These are phyloP conservation scores for Cydia pomonella DNA, from an alignment of 1,140 invertebrate genomes.

Conservation along the genomic window DNA sequence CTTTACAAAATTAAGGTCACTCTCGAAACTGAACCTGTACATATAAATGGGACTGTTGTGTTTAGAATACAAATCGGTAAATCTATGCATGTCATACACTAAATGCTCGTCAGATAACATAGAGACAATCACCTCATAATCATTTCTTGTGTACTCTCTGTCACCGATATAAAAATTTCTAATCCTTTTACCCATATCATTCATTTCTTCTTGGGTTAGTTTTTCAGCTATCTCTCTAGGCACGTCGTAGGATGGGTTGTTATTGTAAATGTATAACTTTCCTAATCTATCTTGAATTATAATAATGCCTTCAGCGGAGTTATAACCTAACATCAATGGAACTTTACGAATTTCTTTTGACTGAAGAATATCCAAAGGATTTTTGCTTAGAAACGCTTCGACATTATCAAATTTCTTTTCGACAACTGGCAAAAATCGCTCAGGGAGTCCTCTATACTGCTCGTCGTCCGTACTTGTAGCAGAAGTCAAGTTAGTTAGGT, in stretches of 20 bases:
- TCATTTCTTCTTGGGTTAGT: constrained; percentile 50
- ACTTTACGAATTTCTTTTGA: constrained; percentile 77
- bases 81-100: constrained; percentile 64
- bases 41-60: constrained; percentile 67
- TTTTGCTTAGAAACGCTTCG: constrained; percentile 65
- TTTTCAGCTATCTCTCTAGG: constrained; percentile 60
- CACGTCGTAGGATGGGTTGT: constrained; percentile 61
- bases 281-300: constrained; percentile 55
- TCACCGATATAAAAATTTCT: constrained; percentile 77
- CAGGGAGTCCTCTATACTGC: constrained; percentile 67
- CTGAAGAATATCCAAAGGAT: constrained; percentile 62
- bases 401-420: constrained; percentile 68
- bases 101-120: constrained; percentile 73
- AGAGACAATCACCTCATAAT: constrained; percentile 54
- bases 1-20: constrained; percentile 69
- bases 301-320: constrained; percentile 80
- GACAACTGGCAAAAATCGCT: constrained; percentile 69
- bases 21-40: constrained; percentile 77
- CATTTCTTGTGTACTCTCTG: constrained; percentile 56
- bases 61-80: constrained; percentile 59
- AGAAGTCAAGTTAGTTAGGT: constrained; percentile 62
- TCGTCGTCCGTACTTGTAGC: constrained; percentile 58
- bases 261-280: constrained; percentile 59
- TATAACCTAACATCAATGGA: constrained; percentile 83
- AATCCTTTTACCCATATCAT: constrained; percentile 67